These are phyloP conservation scores for Drosophila grimshawi DNA, from an alignment of 1,140 invertebrate species.

Conservation along the genomic window DNA sequence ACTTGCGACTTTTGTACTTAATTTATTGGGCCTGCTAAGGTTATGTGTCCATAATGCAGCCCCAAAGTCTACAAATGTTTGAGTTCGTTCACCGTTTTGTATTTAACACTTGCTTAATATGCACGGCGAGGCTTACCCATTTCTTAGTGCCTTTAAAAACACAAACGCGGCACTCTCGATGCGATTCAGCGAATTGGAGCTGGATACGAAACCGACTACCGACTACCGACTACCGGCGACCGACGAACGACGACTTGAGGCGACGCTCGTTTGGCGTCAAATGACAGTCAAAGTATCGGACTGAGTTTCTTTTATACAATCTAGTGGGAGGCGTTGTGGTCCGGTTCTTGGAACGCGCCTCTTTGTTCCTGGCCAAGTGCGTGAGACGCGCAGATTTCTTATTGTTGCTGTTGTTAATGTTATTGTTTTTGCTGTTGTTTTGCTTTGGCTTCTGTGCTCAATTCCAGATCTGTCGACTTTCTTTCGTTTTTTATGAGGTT, in stretches of 20 bases:
- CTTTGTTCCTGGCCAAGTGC: conserved; percentile 81
- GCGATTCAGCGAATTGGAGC: conserved; percentile 25
- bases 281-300: conserved; percentile 66
- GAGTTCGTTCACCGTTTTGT: conserved; percentile 72
- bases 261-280: conserved; percentile 74
- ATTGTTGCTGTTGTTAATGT: conserved; percentile 20
- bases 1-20: conserved; percentile 8
- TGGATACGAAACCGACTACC: conserved; percentile 19
- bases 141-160: conserved; percentile 53
- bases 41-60: conserved; percentile 69
- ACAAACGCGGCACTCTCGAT: conserved; percentile 24
- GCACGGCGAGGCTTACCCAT: conserved; percentile 73
- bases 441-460: conserved; percentile 60
- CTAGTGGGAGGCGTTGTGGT: conserved; percentile 53
- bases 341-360: conserved; percentile 72
- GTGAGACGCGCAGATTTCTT: conserved; percentile 45
- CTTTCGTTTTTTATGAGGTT: conserved; percentile 46
- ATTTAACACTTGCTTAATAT: conserved; percentile 59
- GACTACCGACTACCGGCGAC: conserved; percentile 7
- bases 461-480: conserved; percentile 77
- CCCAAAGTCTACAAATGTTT: conserved; percentile 11
- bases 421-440: conserved; percentile 36
- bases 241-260: conserved; percentile 20
- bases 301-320: conserved; percentile 70
- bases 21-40: conserved; percentile 61